phyloP scores from a whole-genome alignment of 2,797 vertebrate genomes.

The Eulemur albifrons region DNA sequence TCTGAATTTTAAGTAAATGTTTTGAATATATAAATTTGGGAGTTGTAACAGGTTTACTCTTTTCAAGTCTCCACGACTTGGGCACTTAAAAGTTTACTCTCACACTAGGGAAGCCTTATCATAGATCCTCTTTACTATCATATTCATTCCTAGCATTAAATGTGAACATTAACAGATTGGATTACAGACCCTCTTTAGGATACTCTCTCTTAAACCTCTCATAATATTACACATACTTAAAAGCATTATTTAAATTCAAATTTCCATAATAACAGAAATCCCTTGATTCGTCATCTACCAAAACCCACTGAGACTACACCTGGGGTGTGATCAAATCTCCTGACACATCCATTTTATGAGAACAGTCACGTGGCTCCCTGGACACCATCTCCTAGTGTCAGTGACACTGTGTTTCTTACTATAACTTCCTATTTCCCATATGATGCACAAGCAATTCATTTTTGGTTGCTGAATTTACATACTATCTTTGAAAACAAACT shows the following conservation, averaged over 20 bases:
- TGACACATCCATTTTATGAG: neutral
- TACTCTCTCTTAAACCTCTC: conserved; percentile 8
- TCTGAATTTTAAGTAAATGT: conserved; percentile 57
- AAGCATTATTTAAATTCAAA: conserved; percentile 33
- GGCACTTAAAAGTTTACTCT: conserved; percentile 73
- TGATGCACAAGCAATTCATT: conserved; percentile 46
- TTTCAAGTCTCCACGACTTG: conserved; percentile 62
- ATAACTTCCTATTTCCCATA: neutral
- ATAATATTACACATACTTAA: conserved; percentile 27
- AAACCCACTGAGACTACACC: neutral
- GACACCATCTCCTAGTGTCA: neutral
- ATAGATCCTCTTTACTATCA: conserved; percentile 32
- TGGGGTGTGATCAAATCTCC: neutral
- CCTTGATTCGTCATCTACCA: neutral
- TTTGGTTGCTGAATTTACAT: conserved; percentile 79
- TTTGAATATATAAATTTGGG: conserved; percentile 46
- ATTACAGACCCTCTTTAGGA: neutral
- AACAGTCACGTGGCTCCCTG: neutral
- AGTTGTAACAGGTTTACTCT: conserved; percentile 59
- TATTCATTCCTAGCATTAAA: conserved; percentile 74
- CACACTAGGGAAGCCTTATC: conserved; percentile 58
- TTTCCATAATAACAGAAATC: neutral
- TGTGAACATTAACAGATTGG: conserved; percentile 47
- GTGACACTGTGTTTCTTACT: neutral
- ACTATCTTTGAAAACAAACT: conserved; percentile 78